Percentiles rank a stretch among this genome's conserved stretches.
These are phyloP conservation scores for Anastatus disparis DNA, from an alignment of 1,140 invertebrate genomes.

Conservation along the genomic window DNA sequence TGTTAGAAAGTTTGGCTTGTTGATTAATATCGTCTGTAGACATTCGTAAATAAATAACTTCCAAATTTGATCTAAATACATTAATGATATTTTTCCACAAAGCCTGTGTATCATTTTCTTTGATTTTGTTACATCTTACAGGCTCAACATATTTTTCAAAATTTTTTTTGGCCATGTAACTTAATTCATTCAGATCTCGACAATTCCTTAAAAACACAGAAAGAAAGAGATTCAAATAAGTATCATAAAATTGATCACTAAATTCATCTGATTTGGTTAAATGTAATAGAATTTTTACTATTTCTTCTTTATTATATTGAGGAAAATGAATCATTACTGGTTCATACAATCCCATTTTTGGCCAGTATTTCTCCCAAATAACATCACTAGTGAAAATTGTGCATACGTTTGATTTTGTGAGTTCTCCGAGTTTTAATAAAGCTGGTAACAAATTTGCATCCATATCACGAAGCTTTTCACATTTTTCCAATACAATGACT, in stretches of 20 bases:
- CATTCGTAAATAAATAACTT: constrained; percentile 82
- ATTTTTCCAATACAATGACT: constrained; percentile 81
- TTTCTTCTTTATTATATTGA: constrained; percentile 83
- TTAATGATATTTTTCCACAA: constrained; percentile 84
- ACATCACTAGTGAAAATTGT: constrained; percentile 82
- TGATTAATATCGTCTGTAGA: constrained; percentile 51
- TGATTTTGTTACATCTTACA: constrained; percentile 70
- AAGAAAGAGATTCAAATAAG: constrained; percentile 83
- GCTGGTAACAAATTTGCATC: constrained; percentile 77
- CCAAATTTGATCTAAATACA: constrained; percentile 77
- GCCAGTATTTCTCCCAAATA: constrained; percentile 81
- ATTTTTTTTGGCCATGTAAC: constrained; percentile 76
- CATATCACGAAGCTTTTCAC: constrained; percentile 79
- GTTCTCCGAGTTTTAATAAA: constrained; percentile 78
- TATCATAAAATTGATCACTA: constrained; percentile 72
- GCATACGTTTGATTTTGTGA: constrained; percentile 78
- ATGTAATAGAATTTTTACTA: constrained; percentile 77
- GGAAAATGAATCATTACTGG: constrained; percentile 82
- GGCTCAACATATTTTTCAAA: constrained; percentile 83
- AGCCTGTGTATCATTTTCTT: constrained; percentile 72
- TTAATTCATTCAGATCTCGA: constrained; percentile 83
- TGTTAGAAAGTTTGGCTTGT: constrained; percentile 47
- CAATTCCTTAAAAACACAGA: constrained; percentile 84
- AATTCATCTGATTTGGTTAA: constrained; percentile 56
- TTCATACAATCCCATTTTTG: constrained; percentile 76